phyloP scores from a whole-genome alignment of 2,797 vertebrate genomes.

The Anguilla megastoma region DNA sequence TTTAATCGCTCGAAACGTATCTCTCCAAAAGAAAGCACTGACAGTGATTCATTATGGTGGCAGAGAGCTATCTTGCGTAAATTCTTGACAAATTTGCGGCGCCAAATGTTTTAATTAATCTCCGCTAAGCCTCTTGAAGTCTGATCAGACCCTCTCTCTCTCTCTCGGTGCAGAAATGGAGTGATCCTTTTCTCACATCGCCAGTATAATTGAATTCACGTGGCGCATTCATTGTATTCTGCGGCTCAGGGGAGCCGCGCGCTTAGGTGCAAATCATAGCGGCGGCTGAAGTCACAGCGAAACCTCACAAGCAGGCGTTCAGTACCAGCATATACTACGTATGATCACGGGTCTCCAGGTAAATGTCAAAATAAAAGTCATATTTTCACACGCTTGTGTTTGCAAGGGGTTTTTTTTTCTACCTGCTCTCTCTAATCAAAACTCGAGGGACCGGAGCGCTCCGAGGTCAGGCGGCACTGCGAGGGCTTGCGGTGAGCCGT shows the following conservation, averaged over 20 bases:
- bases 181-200: background rate
- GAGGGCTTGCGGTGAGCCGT: background rate
- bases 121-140: background rate
- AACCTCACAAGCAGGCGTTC: background rate
- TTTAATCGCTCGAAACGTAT: constrained; percentile 9
- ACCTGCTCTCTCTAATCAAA: background rate
- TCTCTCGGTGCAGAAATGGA: background rate
- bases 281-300: background rate
- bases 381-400: background rate
- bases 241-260: background rate
- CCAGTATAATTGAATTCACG: background rate
- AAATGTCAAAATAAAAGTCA: background rate
- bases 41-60: constrained; percentile 2
- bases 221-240: background rate
- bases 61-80: background rate
- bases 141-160: background rate
- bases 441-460: background rate
- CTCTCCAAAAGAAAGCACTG: background rate
- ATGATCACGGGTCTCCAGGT: background rate
- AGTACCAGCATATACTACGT: background rate
- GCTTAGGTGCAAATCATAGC: background rate
- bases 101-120: background rate
- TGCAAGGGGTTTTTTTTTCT: background rate
- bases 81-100: background rate
- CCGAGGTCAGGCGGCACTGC: background rate